phyloP scores from a whole-genome alignment of 64 coral and sea anemone genomes.

The Pocillopora damicornis region DNA sequence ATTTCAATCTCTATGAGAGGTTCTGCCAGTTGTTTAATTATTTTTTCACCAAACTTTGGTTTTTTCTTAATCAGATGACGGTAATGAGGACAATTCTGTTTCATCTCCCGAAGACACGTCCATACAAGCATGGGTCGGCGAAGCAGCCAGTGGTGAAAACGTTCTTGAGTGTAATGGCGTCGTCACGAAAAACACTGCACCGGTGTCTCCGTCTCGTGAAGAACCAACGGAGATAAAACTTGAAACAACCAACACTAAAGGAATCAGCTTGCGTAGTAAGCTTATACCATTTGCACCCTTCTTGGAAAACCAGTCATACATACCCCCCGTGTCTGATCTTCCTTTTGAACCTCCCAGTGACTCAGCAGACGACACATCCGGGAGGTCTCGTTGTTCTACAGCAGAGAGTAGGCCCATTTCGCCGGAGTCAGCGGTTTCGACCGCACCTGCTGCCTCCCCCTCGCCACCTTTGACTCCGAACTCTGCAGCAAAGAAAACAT shows the following conservation, averaged over 20 bases:
- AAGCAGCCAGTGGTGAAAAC: background rate
- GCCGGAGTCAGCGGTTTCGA: slow-evolving; percentile 66
- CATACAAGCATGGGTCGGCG: slow-evolving; percentile 14
- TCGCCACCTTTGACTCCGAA: slow-evolving; percentile 75
- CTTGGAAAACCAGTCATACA: slow-evolving; percentile 31
- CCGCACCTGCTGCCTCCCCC: slow-evolving; percentile 43
- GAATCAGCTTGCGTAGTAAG: slow-evolving; percentile 32
- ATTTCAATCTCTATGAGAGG: too few species aligned
- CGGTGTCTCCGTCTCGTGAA: background rate
- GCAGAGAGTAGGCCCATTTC: slow-evolving; percentile 48
- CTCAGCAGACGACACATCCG: slow-evolving; percentile 27
- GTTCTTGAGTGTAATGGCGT: slow-evolving; percentile 7
- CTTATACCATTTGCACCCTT: slow-evolving; percentile 61
- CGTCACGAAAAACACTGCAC: background rate
- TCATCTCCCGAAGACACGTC: slow-evolving; percentile 52
- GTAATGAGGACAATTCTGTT: slow-evolving; percentile 9
- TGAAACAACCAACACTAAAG: background rate
- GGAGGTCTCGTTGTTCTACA: background rate
- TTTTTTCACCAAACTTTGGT: background rate
- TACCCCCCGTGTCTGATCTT: slow-evolving; percentile 31
- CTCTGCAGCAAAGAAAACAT: slow-evolving; percentile 44
- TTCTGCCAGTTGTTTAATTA: too few species aligned
- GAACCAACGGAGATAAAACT: slow-evolving; percentile 4
- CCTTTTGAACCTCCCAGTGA: slow-evolving; percentile 55
- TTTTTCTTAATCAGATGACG: slow-evolving; percentile 42